These are phyloP conservation scores for Cassiopea xamachana DNA, from an alignment of 30 jellyfish, hydroid and myxozoan species.

Conservation along the genomic window DNA sequence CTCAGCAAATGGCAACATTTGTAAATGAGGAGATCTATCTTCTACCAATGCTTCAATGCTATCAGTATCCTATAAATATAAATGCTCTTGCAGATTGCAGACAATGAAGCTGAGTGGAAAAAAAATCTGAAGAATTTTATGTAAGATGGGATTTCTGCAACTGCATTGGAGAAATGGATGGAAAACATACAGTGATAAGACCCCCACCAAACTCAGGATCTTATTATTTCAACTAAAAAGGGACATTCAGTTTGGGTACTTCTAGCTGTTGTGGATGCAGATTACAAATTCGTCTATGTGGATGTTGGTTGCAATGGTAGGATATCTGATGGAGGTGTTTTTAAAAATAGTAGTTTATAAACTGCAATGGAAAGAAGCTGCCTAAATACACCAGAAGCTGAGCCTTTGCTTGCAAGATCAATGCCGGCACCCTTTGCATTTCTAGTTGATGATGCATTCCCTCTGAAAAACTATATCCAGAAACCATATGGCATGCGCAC, in stretches of 20 bases:
- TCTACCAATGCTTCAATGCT: not conserved
- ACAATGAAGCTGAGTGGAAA: slow-evolving; percentile 42
- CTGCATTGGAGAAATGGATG: slow-evolving; percentile 68
- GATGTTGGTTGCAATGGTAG: slow-evolving; percentile 74
- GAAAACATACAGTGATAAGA: slow-evolving; percentile 46
- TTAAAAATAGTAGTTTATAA: not conserved
- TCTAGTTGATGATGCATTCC: slow-evolving; percentile 67
- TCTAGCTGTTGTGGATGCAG: slow-evolving; percentile 71
- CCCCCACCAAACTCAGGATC: slow-evolving; percentile 68
- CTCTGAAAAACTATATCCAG: slow-evolving; percentile 20
- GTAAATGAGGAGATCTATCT: not conserved
- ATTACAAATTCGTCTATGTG: slow-evolving; percentile 45
- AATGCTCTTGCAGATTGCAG: slow-evolving; percentile 13
- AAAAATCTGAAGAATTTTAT: not conserved
- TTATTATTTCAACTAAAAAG: slow-evolving; percentile 57
- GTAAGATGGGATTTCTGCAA: slow-evolving; percentile 55
- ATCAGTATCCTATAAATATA: slow-evolving; percentile 10
- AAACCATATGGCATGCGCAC: slow-evolving; percentile 33
- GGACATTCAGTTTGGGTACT: slow-evolving; percentile 50
- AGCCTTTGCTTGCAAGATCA: not conserved
- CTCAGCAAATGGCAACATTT: not conserved
- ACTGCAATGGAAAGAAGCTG: not conserved
- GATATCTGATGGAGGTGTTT: slow-evolving; percentile 17
- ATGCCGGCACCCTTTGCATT: slow-evolving; percentile 31
- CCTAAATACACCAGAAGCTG: slow-evolving; percentile 2